A percentile compares a stretch with the other conserved stretches of the same genome.
These are phyloP conservation scores for Chymomyza amoena DNA, from an alignment of 2,888 invertebrate species.

Conservation along the genomic window DNA sequence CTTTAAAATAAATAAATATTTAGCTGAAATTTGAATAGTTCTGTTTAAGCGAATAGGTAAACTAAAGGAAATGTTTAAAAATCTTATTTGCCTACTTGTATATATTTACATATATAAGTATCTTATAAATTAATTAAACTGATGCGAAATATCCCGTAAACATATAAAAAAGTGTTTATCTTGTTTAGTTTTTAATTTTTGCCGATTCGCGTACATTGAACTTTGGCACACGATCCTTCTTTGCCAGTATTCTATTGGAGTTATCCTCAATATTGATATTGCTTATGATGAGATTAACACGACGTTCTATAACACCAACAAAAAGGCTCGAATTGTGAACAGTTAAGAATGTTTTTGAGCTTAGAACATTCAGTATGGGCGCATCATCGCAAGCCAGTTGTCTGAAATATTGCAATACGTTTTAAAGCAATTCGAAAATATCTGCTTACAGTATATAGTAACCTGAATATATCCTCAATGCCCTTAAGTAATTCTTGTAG, in stretches of 20 bases:
- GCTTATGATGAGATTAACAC: conserved; percentile 78
- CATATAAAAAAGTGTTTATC: conserved; percentile 18
- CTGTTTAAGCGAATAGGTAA: neutral
- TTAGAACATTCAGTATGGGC: conserved; percentile 85
- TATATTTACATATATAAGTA: neutral
- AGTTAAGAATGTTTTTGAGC: conserved; percentile 86
- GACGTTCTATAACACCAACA: conserved; percentile 89
- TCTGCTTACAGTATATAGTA: neutral
- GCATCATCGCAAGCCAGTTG: conserved; percentile 86
- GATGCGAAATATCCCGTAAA: neutral
- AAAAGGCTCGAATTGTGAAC: conserved; percentile 89
- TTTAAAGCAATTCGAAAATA: neutral
- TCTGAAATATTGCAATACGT: conserved; percentile 69
- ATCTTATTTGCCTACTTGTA: neutral
- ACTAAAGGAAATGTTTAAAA: neutral
- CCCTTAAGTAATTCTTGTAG: conserved; percentile 79
- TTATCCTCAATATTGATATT: conserved; percentile 74
- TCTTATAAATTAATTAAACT: neutral
- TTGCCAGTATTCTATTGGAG: conserved; percentile 75
- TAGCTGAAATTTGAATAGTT: neutral
- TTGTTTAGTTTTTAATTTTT: conserved; percentile 66
- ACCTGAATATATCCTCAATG: conserved; percentile 80
- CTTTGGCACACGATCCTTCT: conserved; percentile 77
- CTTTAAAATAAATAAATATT: neutral
- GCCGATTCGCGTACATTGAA: conserved; percentile 78